These are phyloP conservation scores for Cyprinella venusta DNA, from an alignment of 2,797 vertebrate species.

Conservation along the genomic window DNA sequence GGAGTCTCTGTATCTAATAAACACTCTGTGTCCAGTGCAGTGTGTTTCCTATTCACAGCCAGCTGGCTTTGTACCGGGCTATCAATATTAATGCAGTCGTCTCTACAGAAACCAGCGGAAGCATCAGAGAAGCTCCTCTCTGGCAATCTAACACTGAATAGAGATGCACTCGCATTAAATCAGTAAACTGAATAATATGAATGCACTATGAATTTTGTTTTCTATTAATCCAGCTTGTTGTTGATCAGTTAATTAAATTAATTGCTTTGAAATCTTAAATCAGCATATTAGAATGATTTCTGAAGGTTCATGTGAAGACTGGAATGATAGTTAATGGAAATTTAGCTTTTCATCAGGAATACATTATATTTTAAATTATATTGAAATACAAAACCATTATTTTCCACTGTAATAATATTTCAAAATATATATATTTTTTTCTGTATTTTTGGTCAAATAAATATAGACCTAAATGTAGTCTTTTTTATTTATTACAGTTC, in stretches of 20 bases:
- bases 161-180: slow-evolving; percentile 30
- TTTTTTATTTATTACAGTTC: no score
- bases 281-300: no score
- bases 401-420: no score
- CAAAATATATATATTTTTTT: no score
- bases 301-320: no score
- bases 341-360: no score
- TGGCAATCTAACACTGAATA: slow-evolving; percentile 40
- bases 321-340: no score
- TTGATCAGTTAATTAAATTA: slow-evolving; percentile 8
- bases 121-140: slow-evolving; percentile 47
- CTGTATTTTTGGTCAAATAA: no score
- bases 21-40: slow-evolving; percentile 31
- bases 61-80: slow-evolving; percentile 28
- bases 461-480: no score
- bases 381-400: no score
- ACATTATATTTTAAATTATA: no score
- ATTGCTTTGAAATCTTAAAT: not conserved
- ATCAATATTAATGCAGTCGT: slow-evolving; percentile 56
- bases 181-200: not conserved
- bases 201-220: not conserved
- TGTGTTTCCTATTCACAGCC: slow-evolving; percentile 51
- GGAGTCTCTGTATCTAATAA: slow-evolving; percentile 35
- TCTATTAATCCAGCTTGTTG: not conserved
- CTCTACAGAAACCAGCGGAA: slow-evolving; percentile 43